Evolutionary conservation across 2,888 invertebrate species (phyloP).

Genomic region (Drosophila anomelani): DNA sequence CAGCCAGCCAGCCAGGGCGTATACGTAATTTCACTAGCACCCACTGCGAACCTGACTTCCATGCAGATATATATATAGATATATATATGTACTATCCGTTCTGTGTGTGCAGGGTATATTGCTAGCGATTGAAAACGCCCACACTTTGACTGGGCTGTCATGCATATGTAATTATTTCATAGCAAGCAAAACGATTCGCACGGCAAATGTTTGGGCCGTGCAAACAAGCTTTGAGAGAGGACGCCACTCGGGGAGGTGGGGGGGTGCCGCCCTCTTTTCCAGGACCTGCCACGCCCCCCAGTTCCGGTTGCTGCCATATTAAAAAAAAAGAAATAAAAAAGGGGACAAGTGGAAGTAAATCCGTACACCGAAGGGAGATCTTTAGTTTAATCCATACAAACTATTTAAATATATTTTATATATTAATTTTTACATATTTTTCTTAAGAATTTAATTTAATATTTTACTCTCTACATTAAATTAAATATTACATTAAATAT

Average conservation of each 20-base stretch:
- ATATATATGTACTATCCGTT: conserved; percentile 3
- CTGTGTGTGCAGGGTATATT: conserved; percentile 16
- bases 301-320: conserved; percentile 20
- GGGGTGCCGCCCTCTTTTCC: conserved; percentile 3
- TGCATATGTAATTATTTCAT: conserved; percentile 76
- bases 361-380: background rate
- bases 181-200: conserved; percentile 66
- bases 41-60: conserved; percentile 29
- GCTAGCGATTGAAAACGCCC: conserved; percentile 65
- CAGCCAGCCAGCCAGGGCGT: conserved; percentile 47
- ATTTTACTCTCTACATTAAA: background rate
- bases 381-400: background rate
- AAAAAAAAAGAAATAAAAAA: conserved; percentile 11
- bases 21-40: conserved; percentile 63
- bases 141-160: conserved; percentile 67
- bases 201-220: conserved; percentile 70
- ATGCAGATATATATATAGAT: conserved; percentile 1
- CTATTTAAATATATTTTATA: background rate
- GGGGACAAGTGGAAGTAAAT: conserved; percentile 1
- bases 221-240: conserved; percentile 74
- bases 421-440: background rate
- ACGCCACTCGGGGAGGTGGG: conserved; percentile 12
- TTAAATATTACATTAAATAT: no score
- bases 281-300: conserved; percentile 4
- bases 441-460: background rate